These are phyloP conservation scores for Gymnorhina tibicen DNA, from an alignment of 2,113 vertebrate species.

Conservation along the genomic window DNA sequence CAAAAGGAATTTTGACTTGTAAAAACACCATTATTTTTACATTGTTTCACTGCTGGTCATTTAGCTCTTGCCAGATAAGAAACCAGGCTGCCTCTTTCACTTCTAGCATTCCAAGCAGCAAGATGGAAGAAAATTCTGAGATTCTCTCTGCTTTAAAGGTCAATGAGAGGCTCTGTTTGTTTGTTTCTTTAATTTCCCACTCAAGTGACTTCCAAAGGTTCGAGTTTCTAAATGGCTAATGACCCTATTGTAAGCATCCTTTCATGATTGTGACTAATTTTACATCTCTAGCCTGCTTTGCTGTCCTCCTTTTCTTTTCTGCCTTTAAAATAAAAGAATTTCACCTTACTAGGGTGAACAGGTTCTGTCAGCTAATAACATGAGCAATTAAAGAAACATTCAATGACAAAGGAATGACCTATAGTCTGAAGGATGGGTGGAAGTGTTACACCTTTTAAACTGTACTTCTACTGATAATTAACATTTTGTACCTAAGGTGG, in stretches of 20 bases:
- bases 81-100: fast-evolving
- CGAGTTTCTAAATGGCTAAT: neutral
- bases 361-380: neutral
- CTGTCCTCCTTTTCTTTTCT: neutral
- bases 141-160: neutral
- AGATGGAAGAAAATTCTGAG: neutral
- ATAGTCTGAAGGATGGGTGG: neutral
- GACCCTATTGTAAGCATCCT: neutral
- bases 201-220: neutral
- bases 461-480: neutral
- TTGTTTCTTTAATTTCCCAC: neutral
- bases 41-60: neutral
- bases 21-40: neutral
- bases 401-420: neutral
- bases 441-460: neutral
- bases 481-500: neutral
- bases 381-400: neutral
- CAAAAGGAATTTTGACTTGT: neutral
- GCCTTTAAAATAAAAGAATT: neutral
- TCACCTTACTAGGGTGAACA: neutral
- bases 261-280: neutral
- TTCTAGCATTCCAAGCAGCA: neutral
- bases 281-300: neutral
- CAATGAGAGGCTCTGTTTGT: neutral
- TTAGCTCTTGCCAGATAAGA: neutral